Evolutionary conservation across 1,140 invertebrate species (phyloP), one percentile per base, ranked within the genome.

Genomic region (Mycetomoellerius zeteki): DNA sequence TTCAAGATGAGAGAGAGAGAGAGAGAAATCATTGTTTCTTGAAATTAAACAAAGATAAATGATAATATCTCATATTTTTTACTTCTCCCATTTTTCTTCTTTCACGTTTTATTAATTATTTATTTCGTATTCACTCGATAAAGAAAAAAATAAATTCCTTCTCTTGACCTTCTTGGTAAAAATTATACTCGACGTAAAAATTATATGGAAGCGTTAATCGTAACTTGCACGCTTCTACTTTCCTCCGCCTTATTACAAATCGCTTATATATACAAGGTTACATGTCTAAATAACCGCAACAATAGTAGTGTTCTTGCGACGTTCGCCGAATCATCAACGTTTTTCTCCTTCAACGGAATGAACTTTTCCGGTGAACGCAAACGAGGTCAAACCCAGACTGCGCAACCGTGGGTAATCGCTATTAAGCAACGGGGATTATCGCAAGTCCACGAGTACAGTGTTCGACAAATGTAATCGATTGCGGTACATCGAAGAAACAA

Each of bases 341-440:
- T 75, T 75, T 75, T 30, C 67, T 54, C 21, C 64, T n/a, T 19
- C 3, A 14, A 7, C 21, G 10, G 0, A 47, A 24, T 16, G 1
- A 60, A 47, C 67, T 75, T 56, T 73, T 81, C 47, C 47, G 76
- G 6, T 27, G 50, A 56, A 47, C 37, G 21, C 19, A 14, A 80
- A 82, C 24, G 80, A 73, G 80, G 80, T 82, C 80, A 73, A 43
- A 12, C 69, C n/a, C 37, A 37, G 37, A 73, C 69, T 84, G 80
- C 69, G 80, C 69, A 84, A 84, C 37, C 14, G 37, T 33, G n/a
- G 69, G 37, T 84, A 84, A 84, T 84, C 69, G 69, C 27, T 82
- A 47, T 84, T 73, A 65, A 65, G 86, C 80, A 85, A 72, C 43
- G 43, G 33, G 52, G 33, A 73, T 84, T 85, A 73, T 71, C 82